Conservation (phyloP, 1,140 invertebrate species). For the Bicyclus anynana region DNA sequence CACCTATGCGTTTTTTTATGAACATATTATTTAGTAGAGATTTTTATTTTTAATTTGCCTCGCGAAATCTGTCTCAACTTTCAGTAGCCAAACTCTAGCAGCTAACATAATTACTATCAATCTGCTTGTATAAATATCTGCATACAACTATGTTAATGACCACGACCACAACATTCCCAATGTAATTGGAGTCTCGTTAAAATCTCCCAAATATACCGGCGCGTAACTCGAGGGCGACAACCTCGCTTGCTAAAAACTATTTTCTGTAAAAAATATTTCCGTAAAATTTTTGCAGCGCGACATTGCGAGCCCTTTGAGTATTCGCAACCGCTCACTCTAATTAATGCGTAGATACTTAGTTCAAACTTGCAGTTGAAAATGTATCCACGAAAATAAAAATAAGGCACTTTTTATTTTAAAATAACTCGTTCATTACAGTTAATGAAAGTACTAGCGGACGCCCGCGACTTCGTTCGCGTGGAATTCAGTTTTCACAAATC, state of each 20-base stretch:
- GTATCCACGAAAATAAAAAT: not conserved
- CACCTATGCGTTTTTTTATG: too few species aligned
- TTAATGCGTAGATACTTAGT: not conserved
- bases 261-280: slow-evolving; percentile 3
- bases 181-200: slow-evolving; percentile 1
- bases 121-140: too few species aligned
- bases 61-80: too few species aligned
- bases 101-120: too few species aligned
- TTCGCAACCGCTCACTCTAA: not conserved
- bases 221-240: not conserved
- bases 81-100: too few species aligned
- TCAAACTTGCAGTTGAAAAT: not conserved
- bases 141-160: not conserved
- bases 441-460: too few species aligned
- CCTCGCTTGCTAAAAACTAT: not conserved
- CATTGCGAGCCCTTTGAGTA: slow-evolving; percentile 3
- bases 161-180: not conserved
- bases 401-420: too few species aligned
- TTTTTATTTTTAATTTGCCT: too few species aligned
- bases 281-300: slow-evolving; percentile 8
- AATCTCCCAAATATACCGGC: not conserved
- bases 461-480: too few species aligned
- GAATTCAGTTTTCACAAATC: too few species aligned
- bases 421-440: too few species aligned
- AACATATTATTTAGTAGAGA: too few species aligned